These are phyloP conservation scores for Hermaeophaga mercurialis DNA, from an alignment of 2,888 invertebrate species.

Conservation along the genomic window DNA sequence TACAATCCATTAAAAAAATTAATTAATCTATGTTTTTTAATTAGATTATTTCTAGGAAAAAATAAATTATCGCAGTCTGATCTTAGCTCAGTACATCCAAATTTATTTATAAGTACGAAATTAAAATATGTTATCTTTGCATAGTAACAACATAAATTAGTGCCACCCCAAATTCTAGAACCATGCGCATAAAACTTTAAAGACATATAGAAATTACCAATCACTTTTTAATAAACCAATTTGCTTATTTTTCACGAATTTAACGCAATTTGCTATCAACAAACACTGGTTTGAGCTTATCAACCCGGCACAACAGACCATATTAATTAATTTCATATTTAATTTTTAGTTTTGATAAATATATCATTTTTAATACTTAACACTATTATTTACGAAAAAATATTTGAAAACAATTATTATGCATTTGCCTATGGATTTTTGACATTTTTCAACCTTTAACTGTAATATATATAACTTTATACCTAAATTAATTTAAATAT, in stretches of 20 bases:
- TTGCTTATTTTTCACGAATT: no score
- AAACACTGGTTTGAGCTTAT: no score
- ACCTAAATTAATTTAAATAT: no score
- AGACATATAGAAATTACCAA: no score
- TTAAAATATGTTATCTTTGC: neutral
- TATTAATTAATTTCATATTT: neutral
- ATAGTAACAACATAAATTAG: neutral
- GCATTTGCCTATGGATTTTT: no score
- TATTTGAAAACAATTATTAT: no score
- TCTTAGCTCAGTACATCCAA: constrained; percentile 5
- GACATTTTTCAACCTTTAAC: no score
- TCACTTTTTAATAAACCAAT: no score
- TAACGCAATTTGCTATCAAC: no score
- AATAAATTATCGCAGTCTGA: constrained; percentile 4
- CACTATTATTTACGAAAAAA: neutral
- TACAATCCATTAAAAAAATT: neutral
- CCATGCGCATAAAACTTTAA: no score
- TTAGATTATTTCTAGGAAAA: neutral
- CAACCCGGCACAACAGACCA: neutral
- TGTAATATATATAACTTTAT: no score
- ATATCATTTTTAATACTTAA: neutral
- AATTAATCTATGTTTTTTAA: neutral
- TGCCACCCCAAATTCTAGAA: neutral
- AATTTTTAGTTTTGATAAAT: neutral
- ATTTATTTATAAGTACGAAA: constrained; percentile 6